Conservation (phyloP, 2,113 vertebrate genomes). For the Rhipidura dahli region DNA sequence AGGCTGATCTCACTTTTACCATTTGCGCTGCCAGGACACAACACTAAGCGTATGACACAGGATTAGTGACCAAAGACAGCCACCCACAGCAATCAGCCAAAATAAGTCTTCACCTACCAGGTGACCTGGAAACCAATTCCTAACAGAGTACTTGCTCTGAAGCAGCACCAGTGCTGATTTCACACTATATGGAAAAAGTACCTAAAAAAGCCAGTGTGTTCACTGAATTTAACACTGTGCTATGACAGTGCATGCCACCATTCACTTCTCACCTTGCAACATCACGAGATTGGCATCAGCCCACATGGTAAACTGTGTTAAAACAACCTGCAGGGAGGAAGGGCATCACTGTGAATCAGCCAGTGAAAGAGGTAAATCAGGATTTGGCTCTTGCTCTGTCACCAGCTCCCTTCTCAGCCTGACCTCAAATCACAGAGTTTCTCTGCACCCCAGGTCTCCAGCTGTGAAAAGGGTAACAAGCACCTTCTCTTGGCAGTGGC, state of each 20-base stretch:
- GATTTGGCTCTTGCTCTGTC: background rate
- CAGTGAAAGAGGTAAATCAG: background rate
- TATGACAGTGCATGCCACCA: background rate
- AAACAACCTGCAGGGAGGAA: background rate
- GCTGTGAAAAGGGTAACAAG: background rate
- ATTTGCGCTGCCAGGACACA: background rate
- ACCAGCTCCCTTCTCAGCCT: background rate
- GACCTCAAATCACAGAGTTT: background rate
- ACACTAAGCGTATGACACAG: background rate
- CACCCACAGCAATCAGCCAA: background rate
- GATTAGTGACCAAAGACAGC: background rate
- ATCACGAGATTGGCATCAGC: background rate
- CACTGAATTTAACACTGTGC: background rate
- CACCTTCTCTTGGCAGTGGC: background rate
- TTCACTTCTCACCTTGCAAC: background rate
- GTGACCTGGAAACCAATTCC: background rate
- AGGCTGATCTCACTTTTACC: background rate
- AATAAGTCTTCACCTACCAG: background rate
- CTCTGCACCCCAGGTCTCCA: background rate
- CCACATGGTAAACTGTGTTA: background rate
- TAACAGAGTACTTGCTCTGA: background rate
- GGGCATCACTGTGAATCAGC: background rate
- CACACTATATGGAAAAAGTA: background rate
- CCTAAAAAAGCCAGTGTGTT: background rate
- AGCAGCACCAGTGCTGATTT: background rate